Evolutionary conservation across 1,140 invertebrate species (phyloP), one percentile per base, ranked within the genome.

Genomic region (Heliconius nattereri): DNA sequence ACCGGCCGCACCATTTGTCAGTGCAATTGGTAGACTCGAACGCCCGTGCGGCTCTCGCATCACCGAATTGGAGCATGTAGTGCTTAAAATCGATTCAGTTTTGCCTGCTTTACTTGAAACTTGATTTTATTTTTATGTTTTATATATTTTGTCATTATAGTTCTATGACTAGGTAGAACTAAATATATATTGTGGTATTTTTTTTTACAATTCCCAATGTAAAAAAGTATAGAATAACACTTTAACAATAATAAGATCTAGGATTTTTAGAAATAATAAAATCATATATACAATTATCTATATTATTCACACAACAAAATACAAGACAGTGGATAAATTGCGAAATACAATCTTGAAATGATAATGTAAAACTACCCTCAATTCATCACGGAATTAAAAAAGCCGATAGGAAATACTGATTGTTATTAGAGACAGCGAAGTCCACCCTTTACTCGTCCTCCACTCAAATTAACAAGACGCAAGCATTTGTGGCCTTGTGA

Each of bases 1-100:
- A 76, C 37, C 75, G 75, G 35, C 35, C 75, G 75, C 60, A 40
- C 75, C 60, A 66, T 76, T 76, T 76, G 75, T 71, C 75, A 76
- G 66, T 71, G 19, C 71, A 72, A 72, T 72, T 72, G 71, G 32
- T 72, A 7, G 35, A 72, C 16, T 72, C 71, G 71, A 26, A 72
- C 71, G 71, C 23, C 71, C 16, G 71, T 35, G 71, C 35, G 29
- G 71, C 29, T 35, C 71, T 72, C 71, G 29, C 29, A 40, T 72
- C 32, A 72, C 29, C 71, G 20, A 72, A 37, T 37, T 37, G 32
- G 60, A 29, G n/a, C 70, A 71, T 72, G 35, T 66, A 66, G 13
- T 66, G 60, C 11, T 66, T 66, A 29, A 66, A 66, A 66, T 66
- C 60, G 60, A 66, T 66, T 26, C 60, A 9, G 23, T 66, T 66